These are phyloP conservation scores for Oxyura jamaicensis DNA, from an alignment of 2,113 vertebrate genomes.

Conservation along the genomic window DNA sequence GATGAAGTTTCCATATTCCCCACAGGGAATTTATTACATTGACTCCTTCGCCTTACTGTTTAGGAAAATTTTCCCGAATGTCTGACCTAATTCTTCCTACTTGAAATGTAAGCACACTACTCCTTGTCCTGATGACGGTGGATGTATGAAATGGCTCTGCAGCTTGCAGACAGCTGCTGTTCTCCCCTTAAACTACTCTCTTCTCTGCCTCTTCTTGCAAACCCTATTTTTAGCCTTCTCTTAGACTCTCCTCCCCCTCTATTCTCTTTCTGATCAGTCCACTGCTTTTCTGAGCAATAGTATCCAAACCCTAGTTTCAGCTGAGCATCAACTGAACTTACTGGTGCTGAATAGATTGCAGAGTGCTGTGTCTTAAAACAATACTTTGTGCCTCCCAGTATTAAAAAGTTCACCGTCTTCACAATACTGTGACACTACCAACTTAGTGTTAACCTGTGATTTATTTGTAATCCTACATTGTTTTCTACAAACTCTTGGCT, in stretches of 20 bases:
- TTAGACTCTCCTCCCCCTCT: not conserved
- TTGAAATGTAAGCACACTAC: not conserved
- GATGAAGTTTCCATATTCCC: not conserved
- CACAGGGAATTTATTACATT: not conserved
- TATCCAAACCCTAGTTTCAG: not conserved
- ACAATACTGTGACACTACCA: not conserved
- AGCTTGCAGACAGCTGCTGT: not conserved
- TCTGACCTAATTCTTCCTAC: not conserved
- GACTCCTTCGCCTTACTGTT: not conserved
- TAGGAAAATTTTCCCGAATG: not conserved
- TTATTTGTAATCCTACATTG: not conserved
- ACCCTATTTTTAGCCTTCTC: conserved; percentile 19
- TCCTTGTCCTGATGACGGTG: not conserved
- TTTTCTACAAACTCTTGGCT: not conserved
- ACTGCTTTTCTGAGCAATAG: not conserved
- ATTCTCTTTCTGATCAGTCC: not conserved
- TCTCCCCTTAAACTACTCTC: not conserved
- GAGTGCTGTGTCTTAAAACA: not conserved
- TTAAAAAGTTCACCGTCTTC: not conserved
- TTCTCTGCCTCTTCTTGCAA: not conserved
- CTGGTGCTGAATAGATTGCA: not conserved
- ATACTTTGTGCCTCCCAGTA: not conserved
- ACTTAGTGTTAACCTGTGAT: not conserved
- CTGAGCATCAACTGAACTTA: not conserved
- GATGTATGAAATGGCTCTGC: not conserved